A percentile compares a stretch with the other conserved stretches of the same genome.
Evolutionary conservation across 53 echinoderm and acorn worm genomes (phyloP).

Genomic region (Actinopyga echinites): DNA sequence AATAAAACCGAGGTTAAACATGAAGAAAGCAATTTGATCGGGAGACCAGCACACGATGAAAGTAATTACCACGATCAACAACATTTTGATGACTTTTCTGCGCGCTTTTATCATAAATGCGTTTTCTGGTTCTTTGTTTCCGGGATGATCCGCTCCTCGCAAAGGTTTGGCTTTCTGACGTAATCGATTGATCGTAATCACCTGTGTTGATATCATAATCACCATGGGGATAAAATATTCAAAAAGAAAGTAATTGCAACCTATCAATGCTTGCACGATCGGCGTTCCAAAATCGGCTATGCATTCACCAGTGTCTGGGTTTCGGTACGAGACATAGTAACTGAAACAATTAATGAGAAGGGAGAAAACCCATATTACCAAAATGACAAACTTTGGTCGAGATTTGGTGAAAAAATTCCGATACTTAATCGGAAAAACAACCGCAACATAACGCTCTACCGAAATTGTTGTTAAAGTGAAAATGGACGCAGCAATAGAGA

Average conservation of each 20-base stretch:
- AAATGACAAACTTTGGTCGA: slow-evolving; percentile 56
- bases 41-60: slow-evolving; percentile 63
- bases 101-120: slow-evolving; percentile 38
- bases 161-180: slow-evolving; percentile 44
- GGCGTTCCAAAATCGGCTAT: slow-evolving; percentile 55
- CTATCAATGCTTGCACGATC: slow-evolving; percentile 56
- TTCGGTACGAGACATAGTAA: slow-evolving; percentile 59
- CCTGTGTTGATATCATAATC: slow-evolving; percentile 77
- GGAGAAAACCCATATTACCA: slow-evolving; percentile 59
- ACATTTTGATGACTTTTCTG: slow-evolving; percentile 49
- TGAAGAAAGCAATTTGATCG: slow-evolving; percentile 49
- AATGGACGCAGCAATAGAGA: slow-evolving; percentile 73
- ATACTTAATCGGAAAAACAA: slow-evolving; percentile 69
- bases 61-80: slow-evolving; percentile 48
- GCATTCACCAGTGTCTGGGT: slow-evolving; percentile 47
- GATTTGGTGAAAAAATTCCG: slow-evolving; percentile 53
- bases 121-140: slow-evolving; percentile 7
- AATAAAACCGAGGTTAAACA: slow-evolving; percentile 56
- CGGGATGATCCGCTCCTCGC: neutral
- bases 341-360: slow-evolving; percentile 61
- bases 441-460: slow-evolving; percentile 80
- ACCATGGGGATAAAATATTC: slow-evolving; percentile 72
- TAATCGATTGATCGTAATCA: slow-evolving; percentile 64
- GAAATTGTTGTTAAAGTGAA: slow-evolving; percentile 78
- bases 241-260: slow-evolving; percentile 60